These are phyloP conservation scores for Bombus breviceps DNA, from an alignment of 1,140 invertebrate genomes.

Conservation along the genomic window DNA sequence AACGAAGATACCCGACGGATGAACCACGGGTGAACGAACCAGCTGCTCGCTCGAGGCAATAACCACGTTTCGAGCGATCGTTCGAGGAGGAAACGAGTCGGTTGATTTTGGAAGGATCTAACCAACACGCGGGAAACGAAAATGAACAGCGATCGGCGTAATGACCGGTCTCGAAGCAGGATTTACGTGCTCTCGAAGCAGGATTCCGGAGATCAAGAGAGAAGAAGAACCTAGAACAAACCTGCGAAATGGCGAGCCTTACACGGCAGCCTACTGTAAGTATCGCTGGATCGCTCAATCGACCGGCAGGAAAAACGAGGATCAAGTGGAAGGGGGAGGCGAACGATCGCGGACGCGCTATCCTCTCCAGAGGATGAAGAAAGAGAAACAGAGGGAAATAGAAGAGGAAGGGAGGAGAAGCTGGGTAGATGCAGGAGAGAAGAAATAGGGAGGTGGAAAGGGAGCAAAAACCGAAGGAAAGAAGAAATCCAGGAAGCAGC, in stretches of 20 bases:
- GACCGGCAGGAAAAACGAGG: neutral
- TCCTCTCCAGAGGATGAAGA: neutral
- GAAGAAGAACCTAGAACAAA: neutral
- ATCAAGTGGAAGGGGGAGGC: neutral
- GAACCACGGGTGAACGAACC: slow-evolving; percentile 7
- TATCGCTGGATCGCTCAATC: slow-evolving; percentile 34
- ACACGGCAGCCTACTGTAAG: neutral
- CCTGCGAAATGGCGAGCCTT: slow-evolving; percentile 24
- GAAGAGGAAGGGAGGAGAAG: neutral
- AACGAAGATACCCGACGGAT: neutral
- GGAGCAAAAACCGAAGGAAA: slow-evolving; percentile 17
- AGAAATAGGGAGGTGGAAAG: neutral
- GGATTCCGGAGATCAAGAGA: neutral
- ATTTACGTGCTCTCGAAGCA: neutral
- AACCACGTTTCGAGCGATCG: neutral
- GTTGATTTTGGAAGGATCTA: neutral
- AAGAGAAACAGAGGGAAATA: neutral
- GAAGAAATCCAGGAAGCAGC: slow-evolving; percentile 74
- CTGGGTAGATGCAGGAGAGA: neutral
- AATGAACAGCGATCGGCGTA: neutral
- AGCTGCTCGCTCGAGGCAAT: neutral
- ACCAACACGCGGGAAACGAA: neutral
- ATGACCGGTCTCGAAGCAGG: neutral
- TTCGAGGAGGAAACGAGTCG: neutral
- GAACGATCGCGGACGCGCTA: slow-evolving; percentile 35